These are phyloP conservation scores for Cyanoramphus novaezelandiae DNA, from an alignment of 2,113 vertebrate genomes.

Conservation along the genomic window DNA sequence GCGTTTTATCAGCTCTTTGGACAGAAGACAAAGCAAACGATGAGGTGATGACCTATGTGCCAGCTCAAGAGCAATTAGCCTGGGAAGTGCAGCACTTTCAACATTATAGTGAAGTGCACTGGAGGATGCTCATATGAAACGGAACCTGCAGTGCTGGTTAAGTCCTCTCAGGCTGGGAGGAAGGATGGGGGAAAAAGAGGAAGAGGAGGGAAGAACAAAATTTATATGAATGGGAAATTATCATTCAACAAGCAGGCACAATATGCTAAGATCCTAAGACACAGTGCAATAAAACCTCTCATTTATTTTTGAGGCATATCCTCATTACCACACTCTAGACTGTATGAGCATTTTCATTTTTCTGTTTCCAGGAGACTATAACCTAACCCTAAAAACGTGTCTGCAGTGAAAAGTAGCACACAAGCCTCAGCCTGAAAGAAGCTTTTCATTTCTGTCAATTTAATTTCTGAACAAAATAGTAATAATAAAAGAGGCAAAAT, in stretches of 20 bases:
- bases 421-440: background rate
- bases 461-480: background rate
- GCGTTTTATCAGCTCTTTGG: background rate
- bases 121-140: background rate
- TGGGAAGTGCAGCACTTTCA: conserved; percentile 11
- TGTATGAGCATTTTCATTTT: conserved; percentile 67
- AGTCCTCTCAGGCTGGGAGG: background rate
- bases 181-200: background rate
- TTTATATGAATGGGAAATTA: background rate
- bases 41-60: background rate
- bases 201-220: background rate
- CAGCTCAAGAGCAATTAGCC: conserved; percentile 40
- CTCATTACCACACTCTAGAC: conserved; percentile 37
- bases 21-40: conserved; percentile 42
- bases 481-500: background rate
- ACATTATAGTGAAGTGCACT: background rate
- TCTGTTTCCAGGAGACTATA: conserved; percentile 59
- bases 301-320: conserved; percentile 37
- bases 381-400: conserved; percentile 24
- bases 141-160: background rate
- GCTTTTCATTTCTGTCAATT: background rate
- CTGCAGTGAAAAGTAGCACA: conserved; percentile 10
- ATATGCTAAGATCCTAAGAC: background rate
- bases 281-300: conserved; percentile 28
- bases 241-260: background rate